These are phyloP conservation scores for Hyppa rectilinea DNA, from an alignment of 2,888 invertebrate species.

Conservation along the genomic window DNA sequence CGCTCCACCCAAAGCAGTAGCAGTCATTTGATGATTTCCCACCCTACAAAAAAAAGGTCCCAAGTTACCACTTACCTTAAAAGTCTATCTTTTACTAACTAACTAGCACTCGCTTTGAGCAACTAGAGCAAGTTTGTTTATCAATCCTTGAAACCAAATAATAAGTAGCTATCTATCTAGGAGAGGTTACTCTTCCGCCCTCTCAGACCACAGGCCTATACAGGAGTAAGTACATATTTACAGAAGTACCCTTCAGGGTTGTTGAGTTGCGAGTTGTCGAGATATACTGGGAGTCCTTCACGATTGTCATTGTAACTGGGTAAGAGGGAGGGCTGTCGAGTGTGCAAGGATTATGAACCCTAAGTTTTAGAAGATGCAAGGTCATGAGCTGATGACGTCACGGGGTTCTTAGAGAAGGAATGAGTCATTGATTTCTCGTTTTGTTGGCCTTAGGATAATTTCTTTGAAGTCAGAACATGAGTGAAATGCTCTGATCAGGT, in stretches of 20 bases:
- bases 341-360: slow-evolving; percentile 2
- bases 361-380: neutral
- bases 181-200: slow-evolving; percentile 5
- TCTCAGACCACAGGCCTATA: slow-evolving; percentile 17
- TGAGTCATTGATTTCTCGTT: neutral
- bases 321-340: slow-evolving; percentile 23
- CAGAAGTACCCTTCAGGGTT: slow-evolving; percentile 40
- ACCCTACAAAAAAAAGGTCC: too few relatives aligned
- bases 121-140: neutral
- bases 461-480: neutral
- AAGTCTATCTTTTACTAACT: too few relatives aligned
- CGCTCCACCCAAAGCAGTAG: too few relatives aligned
- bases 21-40: too few relatives aligned
- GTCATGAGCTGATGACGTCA: slow-evolving; percentile 2
- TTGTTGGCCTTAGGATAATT: too few relatives aligned
- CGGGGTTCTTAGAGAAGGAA: neutral
- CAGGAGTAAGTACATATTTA: slow-evolving; percentile 41
- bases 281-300: slow-evolving; percentile 33
- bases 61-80: neutral
- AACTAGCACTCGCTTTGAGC: neutral
- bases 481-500: neutral
- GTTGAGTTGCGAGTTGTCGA: slow-evolving; percentile 38
- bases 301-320: slow-evolving; percentile 54
- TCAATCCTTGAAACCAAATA: neutral
- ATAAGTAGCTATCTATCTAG: too few relatives aligned